phyloP scores from a whole-genome alignment of 2,888 invertebrate genomes.

The Thecophora atra region DNA sequence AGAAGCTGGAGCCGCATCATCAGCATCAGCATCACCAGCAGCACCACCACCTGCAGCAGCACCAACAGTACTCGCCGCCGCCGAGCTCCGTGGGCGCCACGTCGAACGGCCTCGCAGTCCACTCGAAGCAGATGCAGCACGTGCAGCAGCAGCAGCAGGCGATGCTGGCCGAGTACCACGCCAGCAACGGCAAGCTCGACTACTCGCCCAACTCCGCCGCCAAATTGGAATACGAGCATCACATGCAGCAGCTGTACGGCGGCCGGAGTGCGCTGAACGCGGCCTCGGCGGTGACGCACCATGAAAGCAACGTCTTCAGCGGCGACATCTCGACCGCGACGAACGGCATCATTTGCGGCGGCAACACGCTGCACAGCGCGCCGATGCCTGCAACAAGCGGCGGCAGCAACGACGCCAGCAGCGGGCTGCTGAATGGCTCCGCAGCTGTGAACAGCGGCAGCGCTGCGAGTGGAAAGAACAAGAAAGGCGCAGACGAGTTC shows the following conservation, averaged over 20 bases:
- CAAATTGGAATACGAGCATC: constrained; percentile 59
- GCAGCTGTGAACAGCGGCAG: constrained; percentile 19
- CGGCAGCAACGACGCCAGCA: constrained; percentile 7
- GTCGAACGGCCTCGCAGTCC: constrained; percentile 39
- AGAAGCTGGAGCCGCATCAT: constrained; percentile 58
- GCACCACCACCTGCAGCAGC: constrained; percentile 48
- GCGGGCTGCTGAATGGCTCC: constrained; percentile 40
- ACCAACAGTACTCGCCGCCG: constrained; percentile 42
- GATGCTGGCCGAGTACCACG: constrained; percentile 54
- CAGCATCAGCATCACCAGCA: constrained; percentile 49
- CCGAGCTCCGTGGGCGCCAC: constrained; percentile 18
- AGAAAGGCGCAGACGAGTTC: constrained; percentile 40
- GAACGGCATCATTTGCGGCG: constrained; percentile 46
- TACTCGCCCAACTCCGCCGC: constrained; percentile 56
- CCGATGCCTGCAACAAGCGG: constrained; percentile 31
- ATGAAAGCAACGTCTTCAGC: constrained; percentile 43
- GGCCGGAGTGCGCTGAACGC: constrained; percentile 54
- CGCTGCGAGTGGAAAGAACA: constrained; percentile 41
- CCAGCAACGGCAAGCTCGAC: constrained; percentile 60
- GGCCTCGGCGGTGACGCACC: constrained; percentile 32
- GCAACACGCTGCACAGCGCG: constrained; percentile 32
- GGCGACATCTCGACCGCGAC: constrained; percentile 44
- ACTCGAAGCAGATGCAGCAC: constrained; percentile 34
- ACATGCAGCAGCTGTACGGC: constrained; percentile 59
- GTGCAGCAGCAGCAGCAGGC: constrained; percentile 54